Conservation (phyloP, 2,797 vertebrate genomes). For the Spinibarbus caldwelli region DNA sequence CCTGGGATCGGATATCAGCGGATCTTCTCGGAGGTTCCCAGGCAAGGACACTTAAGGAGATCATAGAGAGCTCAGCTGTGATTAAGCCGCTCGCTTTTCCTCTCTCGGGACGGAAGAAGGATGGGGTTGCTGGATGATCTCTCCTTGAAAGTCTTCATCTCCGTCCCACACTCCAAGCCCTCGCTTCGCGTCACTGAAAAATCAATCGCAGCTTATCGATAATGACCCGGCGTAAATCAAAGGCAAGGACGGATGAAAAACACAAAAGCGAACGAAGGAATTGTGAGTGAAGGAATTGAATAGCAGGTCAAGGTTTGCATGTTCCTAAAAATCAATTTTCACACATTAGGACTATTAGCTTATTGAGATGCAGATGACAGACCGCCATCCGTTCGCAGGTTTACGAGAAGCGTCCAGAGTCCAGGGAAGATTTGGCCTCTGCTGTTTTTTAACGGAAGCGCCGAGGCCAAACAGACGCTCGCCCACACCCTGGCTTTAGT, state of each 20-base stretch:
- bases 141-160: constrained; percentile 57
- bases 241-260: constrained; percentile 42
- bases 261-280: constrained; percentile 63
- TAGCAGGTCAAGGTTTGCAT: constrained; percentile 61
- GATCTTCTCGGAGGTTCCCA: constrained; percentile 39
- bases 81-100: constrained; percentile 72
- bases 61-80: constrained; percentile 72
- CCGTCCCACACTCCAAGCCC: constrained; percentile 13
- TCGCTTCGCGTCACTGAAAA: constrained; percentile 79
- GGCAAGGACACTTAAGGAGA: constrained; percentile 59
- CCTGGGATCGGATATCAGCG: constrained; percentile 30
- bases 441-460: constrained; percentile 14
- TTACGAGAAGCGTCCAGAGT: constrained; percentile 13
- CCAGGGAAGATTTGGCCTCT: not conserved
- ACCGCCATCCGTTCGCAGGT: constrained; percentile 59
- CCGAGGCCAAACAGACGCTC: constrained; percentile 29
- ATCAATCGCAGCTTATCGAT: constrained; percentile 88
- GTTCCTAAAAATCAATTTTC: constrained; percentile 94
- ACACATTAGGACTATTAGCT: constrained; percentile 92
- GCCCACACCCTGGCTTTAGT: constrained; percentile 48
- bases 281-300: constrained; percentile 43
- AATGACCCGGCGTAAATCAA: constrained; percentile 88
- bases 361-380: constrained; percentile 84
- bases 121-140: constrained; percentile 49
- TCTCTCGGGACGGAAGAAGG: constrained; percentile 58